Evolutionary conservation across 2,888 invertebrate genomes (phyloP).

Genomic region (Nomada hirtipes): DNA sequence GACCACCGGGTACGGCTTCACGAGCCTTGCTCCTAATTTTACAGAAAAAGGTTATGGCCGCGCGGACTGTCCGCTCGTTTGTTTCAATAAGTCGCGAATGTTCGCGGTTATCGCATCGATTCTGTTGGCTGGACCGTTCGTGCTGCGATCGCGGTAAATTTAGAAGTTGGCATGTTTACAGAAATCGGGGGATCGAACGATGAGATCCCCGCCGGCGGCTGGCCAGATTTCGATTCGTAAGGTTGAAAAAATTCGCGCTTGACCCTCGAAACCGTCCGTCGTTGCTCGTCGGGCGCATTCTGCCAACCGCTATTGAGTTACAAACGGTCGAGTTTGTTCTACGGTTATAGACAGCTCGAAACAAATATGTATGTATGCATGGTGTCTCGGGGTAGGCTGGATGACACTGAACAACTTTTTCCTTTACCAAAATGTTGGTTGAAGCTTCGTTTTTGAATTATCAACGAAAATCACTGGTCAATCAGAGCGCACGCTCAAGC

Average conservation of each 20-base stretch:
- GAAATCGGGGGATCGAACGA: conserved; percentile 22
- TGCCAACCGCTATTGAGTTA: conserved; percentile 16
- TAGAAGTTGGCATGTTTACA: conserved; percentile 39
- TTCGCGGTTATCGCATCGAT: neutral
- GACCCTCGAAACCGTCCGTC: neutral
- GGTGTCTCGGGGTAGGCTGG: too few relatives aligned
- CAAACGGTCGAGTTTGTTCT: conserved; percentile 16
- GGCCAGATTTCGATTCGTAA: conserved; percentile 25
- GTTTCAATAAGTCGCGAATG: conserved; percentile 1
- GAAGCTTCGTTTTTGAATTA: too few relatives aligned
- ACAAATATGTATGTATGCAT: neutral
- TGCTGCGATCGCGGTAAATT: conserved; percentile 19
- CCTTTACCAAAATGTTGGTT: too few relatives aligned
- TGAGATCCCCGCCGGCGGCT: conserved; percentile 11
- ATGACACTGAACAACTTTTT: too few relatives aligned
- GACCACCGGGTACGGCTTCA: conserved; percentile 19
- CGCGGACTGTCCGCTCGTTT: neutral
- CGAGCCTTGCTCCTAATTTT: conserved; percentile 9
- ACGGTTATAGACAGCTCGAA: conserved; percentile 5
- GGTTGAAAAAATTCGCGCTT: conserved; percentile 3
- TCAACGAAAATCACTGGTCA: too few relatives aligned
- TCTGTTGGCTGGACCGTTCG: neutral
- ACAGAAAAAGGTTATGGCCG: neutral
- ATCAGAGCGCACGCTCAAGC: too few relatives aligned
- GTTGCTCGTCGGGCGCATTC: neutral